These are phyloP conservation scores for Trichonephila inaurata DNA, from an alignment of 1,140 invertebrate genomes.

Conservation along the genomic window DNA sequence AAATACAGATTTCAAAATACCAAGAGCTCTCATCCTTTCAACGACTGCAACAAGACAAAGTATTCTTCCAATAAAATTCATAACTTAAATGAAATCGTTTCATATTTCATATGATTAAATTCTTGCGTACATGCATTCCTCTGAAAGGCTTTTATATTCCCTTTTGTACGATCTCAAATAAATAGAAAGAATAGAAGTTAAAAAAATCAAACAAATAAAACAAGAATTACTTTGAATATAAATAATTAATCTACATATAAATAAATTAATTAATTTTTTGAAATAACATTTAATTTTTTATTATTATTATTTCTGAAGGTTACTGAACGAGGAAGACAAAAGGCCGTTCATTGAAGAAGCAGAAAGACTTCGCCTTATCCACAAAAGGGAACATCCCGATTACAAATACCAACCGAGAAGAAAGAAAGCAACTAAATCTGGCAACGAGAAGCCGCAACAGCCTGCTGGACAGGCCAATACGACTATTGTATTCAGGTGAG, in stretches of 20 bases:
- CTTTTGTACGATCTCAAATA: too few relatives aligned
- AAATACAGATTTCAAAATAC: too few relatives aligned
- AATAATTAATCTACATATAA: background rate
- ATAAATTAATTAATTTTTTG: background rate
- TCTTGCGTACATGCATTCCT: too few relatives aligned
- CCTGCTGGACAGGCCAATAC: conserved; percentile 74
- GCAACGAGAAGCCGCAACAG: conserved; percentile 37
- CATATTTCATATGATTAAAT: too few relatives aligned
- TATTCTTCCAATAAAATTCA: too few relatives aligned
- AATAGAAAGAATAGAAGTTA: background rate
- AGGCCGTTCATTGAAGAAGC: conserved; percentile 84
- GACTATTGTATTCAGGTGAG: conserved; percentile 71
- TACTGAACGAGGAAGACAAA: conserved; percentile 78
- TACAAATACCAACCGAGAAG: conserved; percentile 79
- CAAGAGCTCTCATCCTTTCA: too few relatives aligned
- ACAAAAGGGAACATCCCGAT: conserved; percentile 83
- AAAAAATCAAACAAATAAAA: background rate
- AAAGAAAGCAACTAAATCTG: conserved; percentile 61
- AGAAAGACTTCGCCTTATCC: conserved; percentile 82
- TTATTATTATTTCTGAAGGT: conserved; percentile 62
- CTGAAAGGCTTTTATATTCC: too few relatives aligned
- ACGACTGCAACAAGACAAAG: too few relatives aligned
- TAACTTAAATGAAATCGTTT: too few relatives aligned
- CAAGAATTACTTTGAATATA: background rate
- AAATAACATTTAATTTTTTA: background rate